Conservation (phyloP, 30 jellyfish, hydroid and myxozoan species). For the Sanderia malayensis region DNA sequence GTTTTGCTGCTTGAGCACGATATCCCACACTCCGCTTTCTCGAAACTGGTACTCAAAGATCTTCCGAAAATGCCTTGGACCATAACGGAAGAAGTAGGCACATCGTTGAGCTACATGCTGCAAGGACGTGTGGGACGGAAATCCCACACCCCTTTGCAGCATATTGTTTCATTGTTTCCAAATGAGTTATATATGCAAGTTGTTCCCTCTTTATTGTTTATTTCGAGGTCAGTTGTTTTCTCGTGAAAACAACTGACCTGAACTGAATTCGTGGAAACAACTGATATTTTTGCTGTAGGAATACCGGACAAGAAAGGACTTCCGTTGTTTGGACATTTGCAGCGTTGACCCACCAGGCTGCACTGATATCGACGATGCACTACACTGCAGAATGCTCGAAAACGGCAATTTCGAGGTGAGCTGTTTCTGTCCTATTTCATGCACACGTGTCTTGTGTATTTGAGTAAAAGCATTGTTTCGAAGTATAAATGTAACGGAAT, state of each 20-base stretch:
- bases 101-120: too few species aligned
- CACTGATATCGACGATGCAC: conserved; percentile 99
- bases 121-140: too few species aligned
- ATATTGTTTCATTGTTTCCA: too few species aligned
- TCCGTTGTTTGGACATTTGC: conserved; percentile 85
- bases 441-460: too few species aligned
- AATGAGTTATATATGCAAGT: too few species aligned
- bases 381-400: conserved; percentile 82
- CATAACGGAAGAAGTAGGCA: conserved; percentile 86
- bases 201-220: too few species aligned
- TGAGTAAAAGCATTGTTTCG: too few species aligned
- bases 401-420: conserved; percentile 93
- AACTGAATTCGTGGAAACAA: too few species aligned
- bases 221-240: too few species aligned
- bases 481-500: too few species aligned
- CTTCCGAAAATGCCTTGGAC: conserved; percentile 95
- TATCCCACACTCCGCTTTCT: conserved; percentile 81
- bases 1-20: conserved; percentile 92
- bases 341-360: conserved; percentile 99
- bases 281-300: conserved; percentile 49
- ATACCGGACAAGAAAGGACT: conserved; percentile 79
- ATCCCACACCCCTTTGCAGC: too few species aligned
- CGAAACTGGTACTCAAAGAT: conserved; percentile 80
- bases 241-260: too few species aligned
- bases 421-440: not conserved